These are phyloP conservation scores for Rhimphoctona megacephalus DNA, from an alignment of 2,888 invertebrate genomes.

Conservation along the genomic window DNA sequence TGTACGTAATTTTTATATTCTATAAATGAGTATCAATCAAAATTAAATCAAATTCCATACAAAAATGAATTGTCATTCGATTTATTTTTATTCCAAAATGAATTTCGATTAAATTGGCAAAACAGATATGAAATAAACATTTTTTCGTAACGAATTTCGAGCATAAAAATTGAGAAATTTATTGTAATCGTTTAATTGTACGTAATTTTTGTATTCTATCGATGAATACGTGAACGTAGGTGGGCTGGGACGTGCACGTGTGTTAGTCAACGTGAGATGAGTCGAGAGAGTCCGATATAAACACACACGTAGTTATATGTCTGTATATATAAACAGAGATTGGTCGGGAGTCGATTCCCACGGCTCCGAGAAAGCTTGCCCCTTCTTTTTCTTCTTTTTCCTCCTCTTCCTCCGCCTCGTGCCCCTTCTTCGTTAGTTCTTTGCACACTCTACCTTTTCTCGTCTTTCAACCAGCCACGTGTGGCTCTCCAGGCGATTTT, in stretches of 20 bases:
- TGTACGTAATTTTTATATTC: no score
- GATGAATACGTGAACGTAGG: conserved; percentile 1
- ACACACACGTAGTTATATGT: conserved; percentile 51
- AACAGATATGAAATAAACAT: no score
- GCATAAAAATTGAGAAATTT: neutral
- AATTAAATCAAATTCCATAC: no score
- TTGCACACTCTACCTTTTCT: conserved; percentile 47
- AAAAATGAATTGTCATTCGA: no score
- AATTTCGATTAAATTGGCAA: no score
- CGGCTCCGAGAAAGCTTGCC: conserved; percentile 81
- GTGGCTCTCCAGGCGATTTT: conserved; percentile 37
- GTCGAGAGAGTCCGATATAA: conserved; percentile 38
- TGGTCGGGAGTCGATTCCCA: conserved; percentile 82
- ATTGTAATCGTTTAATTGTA: neutral
- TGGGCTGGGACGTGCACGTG: neutral
- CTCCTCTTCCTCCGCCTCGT: conserved; percentile 58
- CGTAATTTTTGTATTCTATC: neutral
- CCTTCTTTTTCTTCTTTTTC: conserved; percentile 76
- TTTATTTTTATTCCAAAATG: neutral
- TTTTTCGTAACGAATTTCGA: neutral
- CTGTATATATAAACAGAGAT: conserved; percentile 53
- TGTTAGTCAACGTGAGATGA: conserved; percentile 15
- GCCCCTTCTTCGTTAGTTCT: conserved; percentile 44
- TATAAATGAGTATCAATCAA: no score
- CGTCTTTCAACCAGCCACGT: conserved; percentile 41